Base-by-base conservation (phyloP, 2,797 vertebrate species). In the Dryobates pubescens region DNA sequence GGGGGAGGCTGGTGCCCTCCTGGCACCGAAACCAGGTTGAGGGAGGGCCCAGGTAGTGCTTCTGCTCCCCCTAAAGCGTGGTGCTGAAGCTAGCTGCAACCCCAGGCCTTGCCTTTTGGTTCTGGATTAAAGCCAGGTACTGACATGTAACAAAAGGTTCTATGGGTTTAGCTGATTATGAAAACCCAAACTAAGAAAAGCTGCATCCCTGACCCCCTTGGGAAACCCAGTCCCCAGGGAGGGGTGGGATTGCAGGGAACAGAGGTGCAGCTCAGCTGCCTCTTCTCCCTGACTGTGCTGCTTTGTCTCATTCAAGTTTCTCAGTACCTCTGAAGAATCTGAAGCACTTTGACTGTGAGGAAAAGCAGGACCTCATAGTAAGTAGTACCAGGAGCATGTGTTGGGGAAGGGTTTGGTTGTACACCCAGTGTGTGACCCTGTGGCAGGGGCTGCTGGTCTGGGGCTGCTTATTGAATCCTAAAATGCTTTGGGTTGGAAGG, bases 291-390 rank as follows among this genome's bases (percentile, higher is more conserved):
- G 9, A 91, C 70, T 53, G 2, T 65, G 26, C 62, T 22, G 22
- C 17, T 91, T 94, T 71, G 54, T 29, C 43, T 27, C 59, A 3
- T 16, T 73, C 26, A 72, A 99, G 99, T 32, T 97, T 99, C 77
- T 96, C 96, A 10, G 98, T 99, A 36, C 59, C 97, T 80, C 92
- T 99, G 72, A 98, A 96, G 97, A 98, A 84, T 14, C 90, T 99
- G 85, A 99, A 99, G 74, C 98, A 98, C 51, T 99, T 98, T 95
- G 98, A 99, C 67, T 99, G 98, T 94, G 96, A 98, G 89, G 98
- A 99, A 80, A 97, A 97, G 63, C 94, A 98, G 70, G 94, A 97
- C 20, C 95, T 99, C 34, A 96, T 98, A 80, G 99, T 99, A 97
- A 97, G 98, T 69, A 32, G 45, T 32, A 7, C 43, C 15, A 23